These are phyloP conservation scores for Cygnus buccinator DNA, from an alignment of 2,113 vertebrate species.

Conservation along the genomic window DNA sequence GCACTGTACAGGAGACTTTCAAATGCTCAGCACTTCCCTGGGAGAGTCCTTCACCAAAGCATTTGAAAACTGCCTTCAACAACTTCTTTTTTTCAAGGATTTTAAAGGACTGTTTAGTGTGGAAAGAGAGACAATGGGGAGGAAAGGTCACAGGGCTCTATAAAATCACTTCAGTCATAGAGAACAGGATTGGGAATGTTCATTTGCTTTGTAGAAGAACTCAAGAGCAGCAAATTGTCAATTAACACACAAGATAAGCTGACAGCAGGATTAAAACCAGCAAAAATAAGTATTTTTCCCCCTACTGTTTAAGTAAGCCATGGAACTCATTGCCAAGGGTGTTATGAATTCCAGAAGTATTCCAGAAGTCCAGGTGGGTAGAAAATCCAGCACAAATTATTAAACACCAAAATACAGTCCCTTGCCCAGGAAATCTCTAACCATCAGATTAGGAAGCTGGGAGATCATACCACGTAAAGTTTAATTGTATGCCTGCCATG, in stretches of 20 bases:
- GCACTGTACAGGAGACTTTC: neutral
- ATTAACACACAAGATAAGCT: neutral
- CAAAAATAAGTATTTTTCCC: neutral
- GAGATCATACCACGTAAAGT: neutral
- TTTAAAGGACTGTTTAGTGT: neutral
- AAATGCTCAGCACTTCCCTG: neutral
- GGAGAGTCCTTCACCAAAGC: neutral
- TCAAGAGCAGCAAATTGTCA: neutral
- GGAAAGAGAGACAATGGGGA: neutral
- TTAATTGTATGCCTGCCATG: neutral
- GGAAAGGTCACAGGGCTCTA: neutral
- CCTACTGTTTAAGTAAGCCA: neutral
- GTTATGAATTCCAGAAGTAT: neutral
- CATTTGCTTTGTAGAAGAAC: neutral
- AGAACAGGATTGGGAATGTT: neutral
- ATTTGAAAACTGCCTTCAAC: constrained; percentile 2
- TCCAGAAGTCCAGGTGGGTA: neutral
- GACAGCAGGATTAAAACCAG: neutral
- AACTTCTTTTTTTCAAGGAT: neutral
- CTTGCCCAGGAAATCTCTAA: neutral
- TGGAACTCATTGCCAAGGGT: neutral
- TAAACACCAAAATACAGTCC: neutral
- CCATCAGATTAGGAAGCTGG: neutral
- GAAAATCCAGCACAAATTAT: neutral
- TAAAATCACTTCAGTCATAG: neutral